Base-by-base conservation (phyloP, 2,797 vertebrate species). In the Pangasius sanitwongsei region DNA sequence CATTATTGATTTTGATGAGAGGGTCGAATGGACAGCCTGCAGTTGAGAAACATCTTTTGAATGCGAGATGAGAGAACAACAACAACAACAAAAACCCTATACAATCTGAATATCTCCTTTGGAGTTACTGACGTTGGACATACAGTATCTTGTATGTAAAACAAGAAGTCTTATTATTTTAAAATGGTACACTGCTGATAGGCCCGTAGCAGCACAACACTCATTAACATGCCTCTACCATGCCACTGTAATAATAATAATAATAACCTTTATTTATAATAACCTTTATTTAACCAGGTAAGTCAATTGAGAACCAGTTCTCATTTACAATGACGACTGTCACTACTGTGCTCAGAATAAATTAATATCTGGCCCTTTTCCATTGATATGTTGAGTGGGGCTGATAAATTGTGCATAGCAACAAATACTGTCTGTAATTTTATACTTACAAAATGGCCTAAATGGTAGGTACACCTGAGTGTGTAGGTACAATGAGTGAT, bases 1-100 rank as follows among this genome's bases (percentile, higher is more conserved):
- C 91, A 41, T 89, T 92, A 86, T 93, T 92, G 59, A 94, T 89
- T 87, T 91, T 88, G 53, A 53, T 16, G 16, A 86, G 81, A 37
- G 90, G 91, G 70, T 91, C 90, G 50, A 92, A 91, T 48, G 89
- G 85, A 20, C 1, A 11, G 13, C 88, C 87, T 89, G 55, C 77
- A 84, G 20, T 1, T 11, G 9, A n/a, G 37, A 75, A 48, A 80
- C 4, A 31, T 34, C 37, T 18, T 78, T 50, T n/a, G 13, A 16
- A 23, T n/a, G 48, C 16, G 13, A 53, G 48, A 16, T 55, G 16
- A 31, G 16, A 5, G 18, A 81, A 59, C 8, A 81, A 50, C 74
- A 75, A 28, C 18, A 75, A 50, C 44, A 75, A 41, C 16, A 55
- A 31, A 20, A 80, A 0, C 7, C 44, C 6, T 55, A 23, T 80